Conservation (phyloP, 2,888 invertebrate genomes). For the Drosophila macrothrix region DNA sequence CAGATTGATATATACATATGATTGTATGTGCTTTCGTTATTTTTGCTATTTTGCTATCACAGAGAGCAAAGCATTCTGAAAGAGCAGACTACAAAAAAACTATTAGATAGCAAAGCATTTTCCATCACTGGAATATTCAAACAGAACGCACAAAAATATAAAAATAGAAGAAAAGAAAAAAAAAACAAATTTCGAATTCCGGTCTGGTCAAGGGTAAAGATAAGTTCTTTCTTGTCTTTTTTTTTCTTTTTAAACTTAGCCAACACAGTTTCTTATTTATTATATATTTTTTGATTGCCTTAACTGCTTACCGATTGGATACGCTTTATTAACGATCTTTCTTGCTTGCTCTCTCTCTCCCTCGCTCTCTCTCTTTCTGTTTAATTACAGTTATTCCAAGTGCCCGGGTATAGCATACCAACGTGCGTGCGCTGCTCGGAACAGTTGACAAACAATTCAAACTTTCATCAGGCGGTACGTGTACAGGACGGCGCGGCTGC, state of each 20-base stretch:
- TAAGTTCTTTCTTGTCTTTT: constrained; percentile 9
- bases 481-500: constrained; percentile 65
- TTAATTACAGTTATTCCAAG: constrained; percentile 83
- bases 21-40: not conserved
- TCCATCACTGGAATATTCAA: not conserved
- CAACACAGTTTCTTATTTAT: constrained; percentile 45
- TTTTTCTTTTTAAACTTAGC: constrained; percentile 30
- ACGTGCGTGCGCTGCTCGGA: constrained; percentile 85
- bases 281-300: constrained; percentile 12
- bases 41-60: not conserved
- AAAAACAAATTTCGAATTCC: not conserved
- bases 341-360: constrained; percentile 11
- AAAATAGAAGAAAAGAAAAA: not conserved
- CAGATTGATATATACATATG: not conserved
- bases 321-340: constrained; percentile 39
- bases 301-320: constrained; percentile 29
- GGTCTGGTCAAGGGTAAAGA: not conserved
- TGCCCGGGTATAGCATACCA: constrained; percentile 85
- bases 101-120: not conserved
- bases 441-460: constrained; percentile 84
- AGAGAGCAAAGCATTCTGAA: not conserved
- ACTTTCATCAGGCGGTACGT: constrained; percentile 84
- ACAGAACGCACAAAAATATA: not conserved
- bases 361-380: constrained; percentile 4
- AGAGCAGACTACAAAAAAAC: not conserved